Evolutionary conservation across 2,113 vertebrate genomes (phyloP).

Genomic region (Bettongia penicillata): DNA sequence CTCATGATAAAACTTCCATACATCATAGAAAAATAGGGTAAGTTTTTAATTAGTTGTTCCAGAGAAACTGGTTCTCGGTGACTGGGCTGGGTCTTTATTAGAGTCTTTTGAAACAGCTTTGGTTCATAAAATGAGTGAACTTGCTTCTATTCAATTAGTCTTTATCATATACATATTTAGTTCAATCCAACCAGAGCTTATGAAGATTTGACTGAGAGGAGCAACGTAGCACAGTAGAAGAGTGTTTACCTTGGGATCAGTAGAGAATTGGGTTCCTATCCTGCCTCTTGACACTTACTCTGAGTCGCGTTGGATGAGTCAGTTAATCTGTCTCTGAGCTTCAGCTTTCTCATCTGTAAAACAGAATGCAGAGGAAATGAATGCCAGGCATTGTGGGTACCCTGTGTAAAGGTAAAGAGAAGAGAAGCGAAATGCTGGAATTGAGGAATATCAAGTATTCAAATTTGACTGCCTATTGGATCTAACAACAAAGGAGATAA

Average conservation of each 20-base stretch:
- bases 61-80: background rate
- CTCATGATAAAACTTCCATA: constrained; percentile 18
- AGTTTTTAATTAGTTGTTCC: constrained; percentile 36
- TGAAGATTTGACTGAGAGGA: background rate
- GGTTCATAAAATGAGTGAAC: constrained; percentile 13
- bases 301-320: background rate
- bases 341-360: background rate
- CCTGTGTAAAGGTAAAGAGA: background rate
- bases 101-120: background rate
- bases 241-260: background rate
- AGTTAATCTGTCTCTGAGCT: background rate
- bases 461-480: background rate
- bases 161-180: background rate
- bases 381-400: background rate
- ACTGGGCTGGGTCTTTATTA: background rate
- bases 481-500: background rate
- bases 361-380: background rate
- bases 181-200: background rate
- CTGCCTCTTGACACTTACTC: background rate
- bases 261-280: background rate
- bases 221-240: background rate
- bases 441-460: background rate
- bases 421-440: background rate
- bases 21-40: background rate
- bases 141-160: background rate